Evolutionary conservation across 2,797 vertebrate species (phyloP).

Genomic region (Centropyge bicolor): DNA sequence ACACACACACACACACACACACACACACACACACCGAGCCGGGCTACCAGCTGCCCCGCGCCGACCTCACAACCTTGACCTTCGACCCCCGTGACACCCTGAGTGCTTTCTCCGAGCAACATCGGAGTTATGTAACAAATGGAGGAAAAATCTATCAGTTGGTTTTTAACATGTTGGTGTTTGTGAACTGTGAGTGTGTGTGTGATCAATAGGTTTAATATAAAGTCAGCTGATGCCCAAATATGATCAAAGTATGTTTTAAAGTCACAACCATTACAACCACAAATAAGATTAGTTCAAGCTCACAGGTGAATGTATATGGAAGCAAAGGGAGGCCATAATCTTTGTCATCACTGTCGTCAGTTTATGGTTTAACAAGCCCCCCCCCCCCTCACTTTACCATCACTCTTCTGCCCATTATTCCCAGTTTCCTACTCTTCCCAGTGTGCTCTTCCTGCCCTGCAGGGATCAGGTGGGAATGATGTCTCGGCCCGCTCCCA

Average conservation of each 20-base stretch:
- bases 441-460: conserved; percentile 61
- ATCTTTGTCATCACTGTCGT: neutral
- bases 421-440: conserved; percentile 55
- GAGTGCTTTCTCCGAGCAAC: neutral
- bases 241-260: neutral
- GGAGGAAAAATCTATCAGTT: neutral
- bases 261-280: no score
- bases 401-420: conserved; percentile 33
- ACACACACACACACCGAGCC: conserved; percentile 2
- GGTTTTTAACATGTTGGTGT: no score
- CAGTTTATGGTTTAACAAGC: neutral
- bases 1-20: no score
- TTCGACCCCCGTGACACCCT: conserved; percentile 3
- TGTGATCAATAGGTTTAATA: neutral
- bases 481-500: conserved; percentile 34
- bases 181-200: neutral
- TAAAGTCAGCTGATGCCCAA: neutral
- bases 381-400: conserved; percentile 1
- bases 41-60: conserved; percentile 41
- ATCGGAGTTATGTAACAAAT: neutral
- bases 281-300: neutral
- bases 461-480: conserved; percentile 64
- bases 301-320: no score
- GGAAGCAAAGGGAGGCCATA: neutral
- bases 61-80: conserved; percentile 51